Evolutionary conservation across 1,140 invertebrate species (phyloP).

Genomic region (Hycleus cichorii): DNA sequence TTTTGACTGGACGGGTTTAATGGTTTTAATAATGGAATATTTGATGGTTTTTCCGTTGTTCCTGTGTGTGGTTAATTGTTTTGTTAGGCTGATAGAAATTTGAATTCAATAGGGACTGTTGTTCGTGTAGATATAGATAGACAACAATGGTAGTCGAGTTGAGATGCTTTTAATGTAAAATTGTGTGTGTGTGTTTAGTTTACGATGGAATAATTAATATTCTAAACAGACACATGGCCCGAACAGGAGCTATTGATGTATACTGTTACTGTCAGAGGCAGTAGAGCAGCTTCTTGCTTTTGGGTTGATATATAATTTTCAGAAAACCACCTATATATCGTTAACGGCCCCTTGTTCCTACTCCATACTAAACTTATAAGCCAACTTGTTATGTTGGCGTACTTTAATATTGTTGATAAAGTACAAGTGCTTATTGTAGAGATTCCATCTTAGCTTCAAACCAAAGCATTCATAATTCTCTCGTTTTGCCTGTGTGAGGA

Average conservation of each 20-base stretch:
- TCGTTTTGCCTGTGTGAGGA: background rate
- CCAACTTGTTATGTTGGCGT: constrained; percentile 12
- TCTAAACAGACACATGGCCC: constrained; percentile 10
- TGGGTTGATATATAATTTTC: constrained; percentile 7
- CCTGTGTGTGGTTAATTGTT: no score
- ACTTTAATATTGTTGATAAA: constrained; percentile 17
- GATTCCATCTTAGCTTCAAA: constrained; percentile 10
- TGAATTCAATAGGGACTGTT: no score
- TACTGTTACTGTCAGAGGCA: constrained; percentile 3
- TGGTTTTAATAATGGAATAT: no score
- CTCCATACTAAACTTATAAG: constrained; percentile 12
- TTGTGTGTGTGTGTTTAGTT: background rate
- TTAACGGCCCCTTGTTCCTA: constrained; percentile 12
- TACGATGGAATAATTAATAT: constrained; percentile 13
- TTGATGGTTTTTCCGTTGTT: no score
- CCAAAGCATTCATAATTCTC: constrained; percentile 10
- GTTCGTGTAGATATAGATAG: no score
- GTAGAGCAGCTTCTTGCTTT: constrained; percentile 3
- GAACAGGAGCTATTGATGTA: constrained; percentile 15
- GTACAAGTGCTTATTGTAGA: constrained; percentile 15
- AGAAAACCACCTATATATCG: constrained; percentile 6
- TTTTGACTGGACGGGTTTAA: no score
- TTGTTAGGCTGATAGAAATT: no score
- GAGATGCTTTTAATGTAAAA: constrained; percentile 1
- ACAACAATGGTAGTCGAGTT: background rate